Conservation (phyloP, 2,888 invertebrate genomes). For the Agrochola circellaris region DNA sequence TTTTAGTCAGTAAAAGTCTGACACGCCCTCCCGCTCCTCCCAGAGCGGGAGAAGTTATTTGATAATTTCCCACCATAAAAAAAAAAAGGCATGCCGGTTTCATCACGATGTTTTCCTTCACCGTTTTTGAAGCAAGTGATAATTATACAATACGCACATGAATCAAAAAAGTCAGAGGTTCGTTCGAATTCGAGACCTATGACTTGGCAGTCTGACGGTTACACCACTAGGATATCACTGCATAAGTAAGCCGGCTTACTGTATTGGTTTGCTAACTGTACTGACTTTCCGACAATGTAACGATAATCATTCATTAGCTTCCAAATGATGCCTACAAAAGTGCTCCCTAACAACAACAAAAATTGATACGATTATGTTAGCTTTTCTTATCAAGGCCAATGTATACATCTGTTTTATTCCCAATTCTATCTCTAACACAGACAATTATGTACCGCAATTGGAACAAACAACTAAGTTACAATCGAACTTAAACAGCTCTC, state of each 20-base stretch:
- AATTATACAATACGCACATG: too few species aligned
- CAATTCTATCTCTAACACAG: slow-evolving; percentile 42
- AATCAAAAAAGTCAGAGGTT: too few species aligned
- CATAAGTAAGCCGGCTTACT: not conserved
- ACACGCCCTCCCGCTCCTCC: too few species aligned
- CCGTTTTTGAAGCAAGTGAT: too few species aligned
- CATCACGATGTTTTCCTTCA: too few species aligned
- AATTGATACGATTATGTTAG: slow-evolving; percentile 25
- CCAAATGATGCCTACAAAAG: slow-evolving; percentile 3
- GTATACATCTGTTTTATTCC: slow-evolving; percentile 44
- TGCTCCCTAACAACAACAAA: slow-evolving; percentile 5
- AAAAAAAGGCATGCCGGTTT: too few species aligned
- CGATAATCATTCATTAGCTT: not conserved
- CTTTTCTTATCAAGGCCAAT: slow-evolving; percentile 32
- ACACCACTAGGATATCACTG: too few species aligned
- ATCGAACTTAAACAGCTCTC: slow-evolving; percentile 60
- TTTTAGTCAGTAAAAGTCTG: too few species aligned
- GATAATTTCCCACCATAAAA: too few species aligned
- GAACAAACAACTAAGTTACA: slow-evolving; percentile 61
- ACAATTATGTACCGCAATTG: slow-evolving; percentile 56
- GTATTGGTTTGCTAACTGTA: not conserved
- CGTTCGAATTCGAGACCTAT: too few species aligned
- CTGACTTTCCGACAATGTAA: not conserved
- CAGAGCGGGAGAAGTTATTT: too few species aligned
- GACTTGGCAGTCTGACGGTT: too few species aligned